Base-by-base conservation (phyloP, 2,113 vertebrate species). In the Spermophilus dauricus region DNA sequence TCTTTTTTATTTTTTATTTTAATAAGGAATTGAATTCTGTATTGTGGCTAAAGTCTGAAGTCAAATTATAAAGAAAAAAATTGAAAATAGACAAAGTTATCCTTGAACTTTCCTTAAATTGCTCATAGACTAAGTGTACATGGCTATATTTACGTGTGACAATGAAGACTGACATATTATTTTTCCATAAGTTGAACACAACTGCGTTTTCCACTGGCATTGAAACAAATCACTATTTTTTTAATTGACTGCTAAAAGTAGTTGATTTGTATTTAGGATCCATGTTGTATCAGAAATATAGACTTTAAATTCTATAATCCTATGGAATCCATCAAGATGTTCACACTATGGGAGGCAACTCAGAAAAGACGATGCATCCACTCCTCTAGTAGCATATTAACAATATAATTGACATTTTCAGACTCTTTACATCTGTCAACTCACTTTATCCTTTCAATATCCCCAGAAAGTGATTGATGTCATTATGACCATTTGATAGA, bases 271-370 rank as follows among this genome's bases (percentile, higher is more conserved):
- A n/a, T 83, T 72, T 83, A 90, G 45, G 8, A 58, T 67, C 26
- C 65, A n/a, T 16, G 32, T 14, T 89, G 18, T n/a, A 94, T 95
- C 53, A 87, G 88, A 96, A 91, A 73, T 53, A 39, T 26, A 65
- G 58, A 51, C 48, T 87, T 56, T 73, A 92, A 81, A 75, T 95
- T 63, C 45, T 73, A 1, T 39, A 63, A 84, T 42, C 22, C 34
- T 28, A 10, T 67, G 34, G 65, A 65, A 42, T 87, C 18, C 17
- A 76, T 70, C 53, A 70, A 76, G 42, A 70, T 65, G 9, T 51
- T 93, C 32, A n/a, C 8, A 30, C 3, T 34, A 4, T 39, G 39
- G 86, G 75, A 92, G 45, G 45, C 28, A 24, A 24, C 48, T 18
- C 39, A 63, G 48, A 48, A 65, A 80, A 63, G 82, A 37, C 17